phyloP scores from a whole-genome alignment of 2,113 vertebrate species.

The Campylomormyrus numenius region DNA sequence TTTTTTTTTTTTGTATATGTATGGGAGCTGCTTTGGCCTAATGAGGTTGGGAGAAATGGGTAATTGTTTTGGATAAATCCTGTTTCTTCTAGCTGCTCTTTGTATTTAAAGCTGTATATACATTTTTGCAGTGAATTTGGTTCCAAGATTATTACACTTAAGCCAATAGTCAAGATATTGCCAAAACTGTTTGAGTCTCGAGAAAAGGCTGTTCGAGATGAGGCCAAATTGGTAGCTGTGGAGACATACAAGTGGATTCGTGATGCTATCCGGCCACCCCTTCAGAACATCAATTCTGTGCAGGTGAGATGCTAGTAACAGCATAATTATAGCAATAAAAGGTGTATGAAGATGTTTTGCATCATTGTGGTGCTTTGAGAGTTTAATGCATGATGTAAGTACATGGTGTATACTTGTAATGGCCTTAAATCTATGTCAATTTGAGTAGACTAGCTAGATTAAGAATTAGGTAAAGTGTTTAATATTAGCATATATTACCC shows the following conservation, averaged over 20 bases:
- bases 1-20: too few species aligned
- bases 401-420: neutral
- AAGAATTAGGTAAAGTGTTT: neutral
- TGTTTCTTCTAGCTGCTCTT: neutral
- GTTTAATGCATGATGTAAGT: neutral
- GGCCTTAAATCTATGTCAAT: neutral
- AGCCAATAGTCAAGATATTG: conserved; percentile 93
- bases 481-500: neutral
- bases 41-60: neutral
- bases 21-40: neutral
- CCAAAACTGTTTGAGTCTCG: conserved; percentile 96
- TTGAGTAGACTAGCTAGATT: neutral
- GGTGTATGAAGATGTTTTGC: neutral
- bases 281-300: conserved; percentile 90
- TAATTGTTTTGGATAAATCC: neutral
- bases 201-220: conserved; percentile 93
- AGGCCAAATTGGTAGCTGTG: conserved; percentile 86
- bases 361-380: neutral
- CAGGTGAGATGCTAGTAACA: conserved; percentile 64
- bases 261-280: conserved; percentile 80
- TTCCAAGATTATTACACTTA: conserved; percentile 91
- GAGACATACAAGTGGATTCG: conserved; percentile 96
- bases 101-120: neutral
- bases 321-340: neutral
- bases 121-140: conserved; percentile 81